Conservation (phyloP, 2,888 invertebrate genomes). For the Cosmopolites sordidus region DNA sequence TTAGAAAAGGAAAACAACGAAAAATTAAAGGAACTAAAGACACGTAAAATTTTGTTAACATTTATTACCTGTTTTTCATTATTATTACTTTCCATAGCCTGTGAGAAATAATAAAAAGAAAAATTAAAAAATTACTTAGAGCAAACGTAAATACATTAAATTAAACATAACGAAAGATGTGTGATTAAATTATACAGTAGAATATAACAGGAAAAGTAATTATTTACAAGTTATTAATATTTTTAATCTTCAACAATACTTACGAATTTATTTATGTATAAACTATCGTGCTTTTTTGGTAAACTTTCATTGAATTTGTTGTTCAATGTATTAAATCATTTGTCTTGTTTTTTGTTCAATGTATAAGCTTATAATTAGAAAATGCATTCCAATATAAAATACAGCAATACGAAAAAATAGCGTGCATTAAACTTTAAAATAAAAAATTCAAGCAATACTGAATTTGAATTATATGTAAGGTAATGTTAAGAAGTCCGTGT, state of each 20-base stretch:
- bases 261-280: no score
- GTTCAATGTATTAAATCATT: no score
- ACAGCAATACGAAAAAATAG: conserved; percentile 26
- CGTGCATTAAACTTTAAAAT: conserved; percentile 29
- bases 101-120: conserved; percentile 16
- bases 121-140: conserved; percentile 6
- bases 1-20: neutral
- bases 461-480: neutral
- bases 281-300: no score
- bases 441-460: conserved; percentile 25
- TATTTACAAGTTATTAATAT: no score
- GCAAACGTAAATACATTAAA: neutral
- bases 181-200: no score
- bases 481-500: neutral
- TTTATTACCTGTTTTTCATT: conserved; percentile 22
- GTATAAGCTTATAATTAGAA: neutral
- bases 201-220: no score
- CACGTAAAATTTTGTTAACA: neutral
- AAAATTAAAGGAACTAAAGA: conserved; percentile 2
- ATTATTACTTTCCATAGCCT: conserved; percentile 16
- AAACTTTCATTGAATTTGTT: no score
- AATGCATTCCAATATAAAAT: conserved; percentile 7
- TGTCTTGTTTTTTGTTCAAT: neutral
- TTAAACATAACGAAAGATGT: no score
- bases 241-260: no score